These are phyloP conservation scores for Eleginops maclovinus DNA, from an alignment of 2,113 vertebrate genomes.

Conservation along the genomic window DNA sequence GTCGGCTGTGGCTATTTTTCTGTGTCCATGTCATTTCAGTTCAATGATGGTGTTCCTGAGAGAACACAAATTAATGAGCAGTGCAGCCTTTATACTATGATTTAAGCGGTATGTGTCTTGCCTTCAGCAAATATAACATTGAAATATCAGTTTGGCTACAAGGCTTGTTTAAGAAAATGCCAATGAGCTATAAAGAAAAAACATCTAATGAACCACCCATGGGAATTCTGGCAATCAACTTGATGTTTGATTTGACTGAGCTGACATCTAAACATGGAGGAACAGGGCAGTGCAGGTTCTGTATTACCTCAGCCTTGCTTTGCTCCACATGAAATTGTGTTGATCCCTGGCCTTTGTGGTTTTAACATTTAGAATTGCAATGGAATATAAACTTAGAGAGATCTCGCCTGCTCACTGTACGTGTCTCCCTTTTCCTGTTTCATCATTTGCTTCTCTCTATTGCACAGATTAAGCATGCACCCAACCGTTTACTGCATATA, in stretches of 20 bases:
- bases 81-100: neutral
- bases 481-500: slow-evolving; percentile 13
- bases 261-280: neutral
- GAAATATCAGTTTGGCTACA: slow-evolving; percentile 4
- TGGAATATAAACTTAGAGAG: neutral
- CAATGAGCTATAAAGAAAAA: neutral
- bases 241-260: neutral
- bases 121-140: neutral
- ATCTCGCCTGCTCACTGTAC: neutral
- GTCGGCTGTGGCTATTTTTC: neutral
- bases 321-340: neutral
- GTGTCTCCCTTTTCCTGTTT: slow-evolving; percentile 1
- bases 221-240: neutral
- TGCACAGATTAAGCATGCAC: slow-evolving; percentile 27
- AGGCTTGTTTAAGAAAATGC: slow-evolving; percentile 12
- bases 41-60: neutral
- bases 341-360: neutral
- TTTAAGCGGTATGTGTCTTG: neutral
- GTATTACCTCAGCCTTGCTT: neutral
- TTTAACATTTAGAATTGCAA: slow-evolving; percentile 14
- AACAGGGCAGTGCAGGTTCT: neutral
- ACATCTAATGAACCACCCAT: neutral
- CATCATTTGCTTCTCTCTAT: slow-evolving; percentile 17
- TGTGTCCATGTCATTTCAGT: neutral
- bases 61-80: neutral